Conservation (phyloP, 1,140 invertebrate genomes). For the Magallana gigas region DNA sequence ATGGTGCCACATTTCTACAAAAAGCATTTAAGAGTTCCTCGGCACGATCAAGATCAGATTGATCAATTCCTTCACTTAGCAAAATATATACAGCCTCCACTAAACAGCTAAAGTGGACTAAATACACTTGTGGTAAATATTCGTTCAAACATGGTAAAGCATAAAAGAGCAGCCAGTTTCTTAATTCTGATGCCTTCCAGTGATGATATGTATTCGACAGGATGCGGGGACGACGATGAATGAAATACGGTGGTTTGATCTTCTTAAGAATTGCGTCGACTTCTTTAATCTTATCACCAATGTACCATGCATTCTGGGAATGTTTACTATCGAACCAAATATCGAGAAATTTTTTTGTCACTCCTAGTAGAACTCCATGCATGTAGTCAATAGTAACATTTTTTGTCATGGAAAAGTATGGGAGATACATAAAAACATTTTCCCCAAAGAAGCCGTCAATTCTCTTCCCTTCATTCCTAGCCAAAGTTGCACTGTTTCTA, state of each 20-base stretch:
- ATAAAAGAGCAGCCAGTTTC: slow-evolving; percentile 56
- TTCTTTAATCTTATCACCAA: slow-evolving; percentile 30
- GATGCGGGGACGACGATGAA: slow-evolving; percentile 30
- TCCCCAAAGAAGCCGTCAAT: slow-evolving; percentile 5
- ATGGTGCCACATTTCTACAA: slow-evolving; percentile 29
- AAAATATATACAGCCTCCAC: slow-evolving; percentile 49
- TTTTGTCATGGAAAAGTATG: slow-evolving; percentile 32
- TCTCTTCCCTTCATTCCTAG: not conserved
- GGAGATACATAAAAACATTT: slow-evolving; percentile 38
- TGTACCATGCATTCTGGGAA: not conserved
- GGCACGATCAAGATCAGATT: slow-evolving; percentile 17
- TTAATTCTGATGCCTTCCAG: slow-evolving; percentile 59
- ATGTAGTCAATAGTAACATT: slow-evolving; percentile 38
- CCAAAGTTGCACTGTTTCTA: not conserved
- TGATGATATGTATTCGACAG: slow-evolving; percentile 41
- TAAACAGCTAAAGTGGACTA: slow-evolving; percentile 49
- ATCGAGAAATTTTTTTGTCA: slow-evolving; percentile 5
- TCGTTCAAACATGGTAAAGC: slow-evolving; percentile 51
- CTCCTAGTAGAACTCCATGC: slow-evolving; percentile 28
- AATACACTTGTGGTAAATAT: slow-evolving; percentile 40
- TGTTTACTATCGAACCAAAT: slow-evolving; percentile 37
- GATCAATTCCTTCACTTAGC: slow-evolving; percentile 43
- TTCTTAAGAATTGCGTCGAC: slow-evolving; percentile 11
- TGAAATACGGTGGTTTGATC: slow-evolving; percentile 38
- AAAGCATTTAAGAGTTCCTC: slow-evolving; percentile 16